A percentile compares a stretch with the other conserved stretches of the same genome.
These are phyloP conservation scores for Hirtodrosophila alboralis DNA, from an alignment of 2,888 invertebrate genomes.

Conservation along the genomic window DNA sequence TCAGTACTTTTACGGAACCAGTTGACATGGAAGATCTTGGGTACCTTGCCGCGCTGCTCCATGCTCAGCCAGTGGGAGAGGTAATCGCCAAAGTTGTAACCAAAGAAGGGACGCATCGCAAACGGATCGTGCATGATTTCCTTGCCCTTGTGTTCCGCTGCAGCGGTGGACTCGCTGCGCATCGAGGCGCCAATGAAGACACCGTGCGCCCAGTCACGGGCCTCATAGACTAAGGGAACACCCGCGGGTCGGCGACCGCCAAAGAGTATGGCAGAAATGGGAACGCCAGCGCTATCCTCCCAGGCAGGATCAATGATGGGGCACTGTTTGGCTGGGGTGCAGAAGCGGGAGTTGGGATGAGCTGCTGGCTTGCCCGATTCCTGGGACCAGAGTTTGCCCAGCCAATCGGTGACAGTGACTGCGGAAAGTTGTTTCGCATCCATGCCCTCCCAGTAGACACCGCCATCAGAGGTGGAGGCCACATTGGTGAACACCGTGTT, in stretches of 20 bases:
- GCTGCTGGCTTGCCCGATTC: slow-evolving; percentile 91
- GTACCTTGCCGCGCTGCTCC: slow-evolving; percentile 89
- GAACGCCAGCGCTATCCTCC: slow-evolving; percentile 97
- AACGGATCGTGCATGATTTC: slow-evolving; percentile 99
- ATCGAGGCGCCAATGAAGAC: slow-evolving; percentile 97
- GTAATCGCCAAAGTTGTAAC: slow-evolving; percentile 99
- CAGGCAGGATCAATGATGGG: slow-evolving; percentile 97
- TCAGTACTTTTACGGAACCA: slow-evolving; percentile 96
- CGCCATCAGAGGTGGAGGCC: slow-evolving; percentile 96
- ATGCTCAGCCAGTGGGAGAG: slow-evolving; percentile 97
- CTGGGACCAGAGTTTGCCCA: slow-evolving; percentile 89
- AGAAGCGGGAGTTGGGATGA: slow-evolving; percentile 99
- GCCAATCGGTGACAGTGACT: slow-evolving; percentile 91
- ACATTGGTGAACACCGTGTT: slow-evolving; percentile 99
- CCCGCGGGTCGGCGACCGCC: slow-evolving; percentile 97
- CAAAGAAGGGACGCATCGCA: slow-evolving; percentile 99
- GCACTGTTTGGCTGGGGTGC: slow-evolving; percentile 96
- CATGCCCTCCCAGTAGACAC: slow-evolving; percentile 99
- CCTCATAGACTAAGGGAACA: slow-evolving; percentile 96
- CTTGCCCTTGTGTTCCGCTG: slow-evolving; percentile 97
- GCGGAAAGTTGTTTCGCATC: slow-evolving; percentile 88
- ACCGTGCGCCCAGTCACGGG: slow-evolving; percentile 97
- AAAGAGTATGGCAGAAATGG: slow-evolving; percentile 97
- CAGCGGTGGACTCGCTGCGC: slow-evolving; percentile 98
- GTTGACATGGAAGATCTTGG: slow-evolving; percentile 99